These are phyloP conservation scores for Alligator sinensis DNA, from an alignment of 2,113 vertebrate species.

Conservation along the genomic window DNA sequence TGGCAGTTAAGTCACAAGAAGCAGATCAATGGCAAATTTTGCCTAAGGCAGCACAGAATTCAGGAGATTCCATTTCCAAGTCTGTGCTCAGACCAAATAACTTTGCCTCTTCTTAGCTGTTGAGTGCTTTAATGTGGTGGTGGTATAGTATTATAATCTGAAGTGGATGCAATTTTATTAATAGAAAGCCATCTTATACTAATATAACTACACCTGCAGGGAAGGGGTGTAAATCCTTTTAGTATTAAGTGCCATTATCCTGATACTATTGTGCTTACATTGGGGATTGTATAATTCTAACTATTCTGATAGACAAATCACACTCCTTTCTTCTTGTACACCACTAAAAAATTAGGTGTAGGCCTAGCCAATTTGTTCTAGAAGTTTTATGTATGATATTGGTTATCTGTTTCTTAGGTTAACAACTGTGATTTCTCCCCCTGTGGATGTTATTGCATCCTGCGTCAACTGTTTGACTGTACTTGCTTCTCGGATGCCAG, in stretches of 20 bases:
- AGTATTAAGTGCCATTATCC: background rate
- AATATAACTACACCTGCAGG: background rate
- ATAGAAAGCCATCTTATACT: background rate
- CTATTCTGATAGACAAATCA: background rate
- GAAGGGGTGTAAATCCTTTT: background rate
- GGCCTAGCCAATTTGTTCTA: background rate
- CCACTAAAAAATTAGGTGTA: conserved; percentile 35
- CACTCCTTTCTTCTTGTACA: background rate
- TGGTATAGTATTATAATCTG: background rate
- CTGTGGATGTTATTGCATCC: conserved; percentile 94
- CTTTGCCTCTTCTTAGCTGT: background rate
- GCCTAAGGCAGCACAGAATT: background rate
- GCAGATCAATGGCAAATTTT: background rate
- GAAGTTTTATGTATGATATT: background rate
- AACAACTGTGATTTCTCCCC: conserved; percentile 92
- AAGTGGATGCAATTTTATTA: background rate
- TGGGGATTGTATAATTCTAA: background rate
- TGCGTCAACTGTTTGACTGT: conserved; percentile 95
- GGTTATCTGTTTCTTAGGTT: conserved; percentile 79
- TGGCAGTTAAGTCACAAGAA: background rate
- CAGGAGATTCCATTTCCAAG: background rate
- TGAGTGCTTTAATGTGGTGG: background rate
- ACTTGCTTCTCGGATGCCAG: conserved; percentile 92
- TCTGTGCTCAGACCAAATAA: background rate
- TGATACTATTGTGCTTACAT: background rate